These are phyloP conservation scores for Sanderia malayensis DNA, from an alignment of 30 jellyfish, hydroid and myxozoan species.

Conservation along the genomic window DNA sequence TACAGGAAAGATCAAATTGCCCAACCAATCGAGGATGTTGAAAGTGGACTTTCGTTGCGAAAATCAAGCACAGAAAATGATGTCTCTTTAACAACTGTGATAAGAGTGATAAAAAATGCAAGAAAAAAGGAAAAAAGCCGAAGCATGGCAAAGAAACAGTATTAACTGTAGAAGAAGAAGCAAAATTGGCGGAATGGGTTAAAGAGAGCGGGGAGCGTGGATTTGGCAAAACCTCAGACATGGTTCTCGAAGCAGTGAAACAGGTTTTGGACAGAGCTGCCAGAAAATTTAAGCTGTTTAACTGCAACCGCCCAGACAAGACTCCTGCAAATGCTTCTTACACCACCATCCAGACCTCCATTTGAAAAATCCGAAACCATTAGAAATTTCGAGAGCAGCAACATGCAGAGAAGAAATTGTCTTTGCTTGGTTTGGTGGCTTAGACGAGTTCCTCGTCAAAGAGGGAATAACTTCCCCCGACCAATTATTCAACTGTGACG, in stretches of 20 bases:
- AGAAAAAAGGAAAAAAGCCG: not conserved
- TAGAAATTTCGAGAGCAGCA: constrained; percentile 28
- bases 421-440: constrained; percentile 23
- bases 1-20: not conserved
- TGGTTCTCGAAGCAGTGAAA: not conserved
- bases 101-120: not conserved
- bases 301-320: constrained; percentile 5
- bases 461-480: constrained; percentile 1
- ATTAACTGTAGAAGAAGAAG: not conserved
- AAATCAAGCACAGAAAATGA: not conserved
- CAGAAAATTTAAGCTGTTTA: not conserved
- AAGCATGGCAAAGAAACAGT: not conserved
- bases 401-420: constrained; percentile 24
- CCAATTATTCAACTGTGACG: not conserved
- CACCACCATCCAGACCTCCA: constrained; percentile 46
- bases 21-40: not conserved
- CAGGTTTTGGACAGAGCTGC: constrained; percentile 1
- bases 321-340: too few species aligned
- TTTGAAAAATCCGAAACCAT: constrained; percentile 2
- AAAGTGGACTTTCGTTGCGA: not conserved
- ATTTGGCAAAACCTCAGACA: constrained; percentile 24
- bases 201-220: constrained; percentile 12
- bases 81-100: not conserved
- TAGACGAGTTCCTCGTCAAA: not conserved
- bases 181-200: not conserved